Percentiles rank a stretch among this genome's conserved stretches.
Evolutionary conservation across 2,797 vertebrate species (phyloP).

Genomic region (Triplophysa bombifrons): DNA sequence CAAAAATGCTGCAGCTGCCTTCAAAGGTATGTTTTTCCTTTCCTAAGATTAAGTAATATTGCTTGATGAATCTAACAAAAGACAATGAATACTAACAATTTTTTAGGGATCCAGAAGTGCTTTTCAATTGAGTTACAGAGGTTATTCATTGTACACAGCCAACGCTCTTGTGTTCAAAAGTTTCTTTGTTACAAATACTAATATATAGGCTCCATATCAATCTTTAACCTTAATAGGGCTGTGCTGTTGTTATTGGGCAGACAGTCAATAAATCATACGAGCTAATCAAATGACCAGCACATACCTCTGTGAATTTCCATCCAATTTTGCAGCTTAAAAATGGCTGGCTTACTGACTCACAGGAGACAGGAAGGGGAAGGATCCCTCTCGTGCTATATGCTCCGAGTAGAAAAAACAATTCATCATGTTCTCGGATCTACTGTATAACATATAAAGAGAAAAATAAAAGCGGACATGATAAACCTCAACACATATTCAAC

Average conservation of each 20-base stretch:
- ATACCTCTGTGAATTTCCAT: slow-evolving; percentile 53
- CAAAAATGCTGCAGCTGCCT: neutral
- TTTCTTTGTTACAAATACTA: slow-evolving; percentile 44
- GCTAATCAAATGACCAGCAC: slow-evolving; percentile 49
- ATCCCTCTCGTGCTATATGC: slow-evolving; percentile 30
- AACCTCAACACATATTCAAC: neutral
- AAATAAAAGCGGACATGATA: neutral
- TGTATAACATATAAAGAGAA: neutral
- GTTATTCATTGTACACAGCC: slow-evolving; percentile 3
- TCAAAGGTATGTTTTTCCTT: slow-evolving; percentile 37
- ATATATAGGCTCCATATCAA: slow-evolving; percentile 43
- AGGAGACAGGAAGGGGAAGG: slow-evolving; percentile 30
- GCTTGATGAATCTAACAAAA: slow-evolving; percentile 48
- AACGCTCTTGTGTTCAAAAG: slow-evolving; percentile 12
- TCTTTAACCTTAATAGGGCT: slow-evolving; percentile 53
- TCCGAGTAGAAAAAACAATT: slow-evolving; percentile 15
- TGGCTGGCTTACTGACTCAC: slow-evolving; percentile 36
- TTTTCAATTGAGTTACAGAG: slow-evolving; percentile 29
- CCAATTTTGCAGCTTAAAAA: slow-evolving; percentile 50
- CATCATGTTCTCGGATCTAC: slow-evolving; percentile 6
- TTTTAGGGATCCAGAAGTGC: slow-evolving; percentile 40
- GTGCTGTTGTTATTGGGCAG: slow-evolving; percentile 41
- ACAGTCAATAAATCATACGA: slow-evolving; percentile 49
- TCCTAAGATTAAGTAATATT: slow-evolving; percentile 50
- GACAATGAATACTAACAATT: slow-evolving; percentile 46